Base-by-base conservation (phyloP, 2,113 vertebrate species). In the Pelmatolapia mariae region DNA sequence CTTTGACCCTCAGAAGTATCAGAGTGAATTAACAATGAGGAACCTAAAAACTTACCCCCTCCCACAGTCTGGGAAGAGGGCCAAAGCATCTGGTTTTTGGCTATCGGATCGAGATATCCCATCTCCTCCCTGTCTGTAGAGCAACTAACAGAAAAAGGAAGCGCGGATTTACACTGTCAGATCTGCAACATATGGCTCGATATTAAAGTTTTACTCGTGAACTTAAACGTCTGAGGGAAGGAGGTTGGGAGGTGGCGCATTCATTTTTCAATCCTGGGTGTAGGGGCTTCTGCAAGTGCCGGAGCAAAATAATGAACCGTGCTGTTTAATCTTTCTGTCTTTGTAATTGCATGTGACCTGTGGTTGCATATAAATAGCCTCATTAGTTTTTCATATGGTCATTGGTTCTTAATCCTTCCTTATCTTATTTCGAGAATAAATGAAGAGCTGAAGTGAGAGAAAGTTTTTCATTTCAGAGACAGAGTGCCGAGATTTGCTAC, bases 351-450 rank as follows among this genome's bases (percentile, higher is more conserved):
- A 84, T 91, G 86, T 91, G 85, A 91, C 91, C 93, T 84, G 87
- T 91, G 93, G 87, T 92, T 92, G 95, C 95, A 96, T 96, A 95
- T 95, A 95, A 95, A 96, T 96, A 93, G 91, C 93, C 93, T 95
- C 93, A 96, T 96, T 96, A 95, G 90, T 90, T 81, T 91, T 93
- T 95, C 71, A 86, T 85, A 83, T 88, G 86, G 87, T 91, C 87
- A 92, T 50, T 89, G 76, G 80, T 29, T 89, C 86, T 84, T 92
- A 93, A 92, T 93, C 93, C 87, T 79, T 81, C 31, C 86, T 90
- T 92, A 91, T 92, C 92, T 87, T 89, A 81, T 90, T 89, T 82
- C 5, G 18, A 86, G 78, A 93, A 33, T 86, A 87, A 89, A 82
- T 57, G 59, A 84, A 86, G 83, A 89, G 81, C 83, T 83, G 52